Base-by-base conservation (phyloP, 2,888 invertebrate genomes). In the Cataglyphis livida region DNA sequence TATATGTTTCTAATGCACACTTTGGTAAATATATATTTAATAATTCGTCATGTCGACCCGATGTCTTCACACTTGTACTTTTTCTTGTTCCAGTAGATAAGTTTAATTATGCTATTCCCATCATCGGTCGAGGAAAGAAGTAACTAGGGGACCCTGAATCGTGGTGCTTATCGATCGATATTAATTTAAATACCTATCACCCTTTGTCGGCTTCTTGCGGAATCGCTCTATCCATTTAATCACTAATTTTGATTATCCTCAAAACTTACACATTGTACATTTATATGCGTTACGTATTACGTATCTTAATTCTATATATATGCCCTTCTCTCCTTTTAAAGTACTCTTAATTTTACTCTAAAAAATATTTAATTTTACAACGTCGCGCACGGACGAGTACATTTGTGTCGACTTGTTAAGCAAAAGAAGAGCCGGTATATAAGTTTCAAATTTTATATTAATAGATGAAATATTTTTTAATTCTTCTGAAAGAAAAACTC, bases 131-230 rank as follows among this genome's bases (percentile, higher is more conserved):
- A 76, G 76, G 41, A 84, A 83, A 87, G 82, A 84, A 90, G 85
- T 90, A 91, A 87, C 90, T 91, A 91, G 83, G 81, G 85, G 90
- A 91, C 91, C 91, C 91, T 91, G 91, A 91, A 91, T 91, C 86
- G 74, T 91, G 89, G 74, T 91, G 86, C 90, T 87, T 90, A 88
- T 85, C 85, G 84, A 88, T 90, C 89, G 71, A 21, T 84, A 84
- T 54, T 76, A 70, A 66, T 62, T 83, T 81, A 85, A 84, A 79
- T 86, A 87, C 54, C 85, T 88, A 87, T 81, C 84, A 85, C 90
- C 25, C 28, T 51, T 51, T 65, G 74, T 83, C 81, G 85, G 68
- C 76, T 48, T 75, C 54, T n/a, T 38, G 28, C 68, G 64, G 81
- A 48, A 70, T 68, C 83, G 71, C 35, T 25, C 48, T 12, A 32